Base-by-base conservation (phyloP, 2,113 vertebrate genomes). In the Proteles cristata region DNA sequence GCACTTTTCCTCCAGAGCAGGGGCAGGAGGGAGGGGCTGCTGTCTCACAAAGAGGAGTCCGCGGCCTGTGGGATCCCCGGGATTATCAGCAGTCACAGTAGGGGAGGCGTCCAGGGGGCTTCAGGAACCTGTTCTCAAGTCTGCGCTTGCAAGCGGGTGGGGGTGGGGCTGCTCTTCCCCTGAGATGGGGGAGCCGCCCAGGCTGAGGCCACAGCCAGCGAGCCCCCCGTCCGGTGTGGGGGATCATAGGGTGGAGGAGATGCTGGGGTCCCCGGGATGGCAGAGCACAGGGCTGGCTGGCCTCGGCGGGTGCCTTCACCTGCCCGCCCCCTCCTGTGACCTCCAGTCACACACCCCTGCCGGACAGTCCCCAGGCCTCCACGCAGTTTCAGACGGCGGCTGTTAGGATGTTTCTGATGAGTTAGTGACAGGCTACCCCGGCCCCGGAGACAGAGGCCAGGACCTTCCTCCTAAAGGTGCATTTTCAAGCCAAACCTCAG, bases 11-110 rank as follows among this genome's bases (percentile, higher is more conserved):
- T 88, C 55, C 82, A 55, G 26, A 87, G 85, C 25, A 33, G 4
- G 55, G 45, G 35, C 53, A n/a, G 43, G 63, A 65, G 26, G 25
- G 28, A 26, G 50, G n/a, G 7, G 0, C n/a, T 58, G 23, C 3
- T 79, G n/a, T 86, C 74, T 80, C 92, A 39, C 48, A 25, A 77
- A 79, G 95, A 93, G 48, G 71, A 86, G 77, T 50, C 55, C 48
- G 5, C 19, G 16, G n/a, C 35, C 66, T 66, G 31, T 55, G 71
- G 35, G 66, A 66, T 83, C 35, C 91, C n/a, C n/a, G 25, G 71
- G 88, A 39, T 80, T 53, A 48, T 63, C 94, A 93, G 39, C 71
- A 83, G 33, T 91, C 71, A 5, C 3, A 15, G 58, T 3, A n/a
- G 39, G 15, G 61, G 43, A 88, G 55, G 48, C 2, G 1, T 80